Percentiles rank a stretch among this genome's conserved stretches.
Evolutionary conservation across 2,888 invertebrate genomes (phyloP).

Genomic region (Noctua janthe): DNA sequence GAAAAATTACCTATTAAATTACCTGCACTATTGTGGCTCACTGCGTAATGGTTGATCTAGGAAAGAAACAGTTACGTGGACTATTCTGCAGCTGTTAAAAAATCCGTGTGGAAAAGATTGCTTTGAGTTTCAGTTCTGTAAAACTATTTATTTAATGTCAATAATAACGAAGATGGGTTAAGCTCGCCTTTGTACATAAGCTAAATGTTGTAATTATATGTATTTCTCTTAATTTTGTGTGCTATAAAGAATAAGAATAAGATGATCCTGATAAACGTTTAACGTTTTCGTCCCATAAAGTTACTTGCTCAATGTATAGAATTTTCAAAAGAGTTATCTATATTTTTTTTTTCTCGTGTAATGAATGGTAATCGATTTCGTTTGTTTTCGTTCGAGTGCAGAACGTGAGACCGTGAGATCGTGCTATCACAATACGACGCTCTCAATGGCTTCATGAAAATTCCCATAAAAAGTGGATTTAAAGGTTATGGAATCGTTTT

Average conservation of each 20-base stretch:
- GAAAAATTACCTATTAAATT: too few relatives aligned
- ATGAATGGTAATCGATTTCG: constrained; percentile 23
- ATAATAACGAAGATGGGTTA: too few relatives aligned
- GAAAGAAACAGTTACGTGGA: not conserved
- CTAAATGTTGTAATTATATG: too few relatives aligned
- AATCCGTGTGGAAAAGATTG: not conserved
- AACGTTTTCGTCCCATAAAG: too few relatives aligned
- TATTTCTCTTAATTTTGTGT: too few relatives aligned
- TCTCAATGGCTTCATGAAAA: not conserved
- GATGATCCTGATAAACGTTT: not conserved
- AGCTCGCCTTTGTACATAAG: too few relatives aligned
- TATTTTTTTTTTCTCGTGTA: not conserved
- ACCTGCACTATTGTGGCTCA: not conserved
- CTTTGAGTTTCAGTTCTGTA: not conserved
- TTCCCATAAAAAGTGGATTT: not conserved
- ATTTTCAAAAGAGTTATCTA: constrained; percentile 17
- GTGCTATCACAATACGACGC: not conserved
- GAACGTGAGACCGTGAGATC: not conserved
- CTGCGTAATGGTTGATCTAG: not conserved
- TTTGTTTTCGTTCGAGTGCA: constrained; percentile 21
- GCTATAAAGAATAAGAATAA: too few relatives aligned
- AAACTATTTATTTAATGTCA: not conserved
- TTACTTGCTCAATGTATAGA: not conserved
- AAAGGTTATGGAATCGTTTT: not conserved
- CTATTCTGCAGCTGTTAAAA: not conserved